These are phyloP conservation scores for Oryzias sinensis DNA, from an alignment of 2,797 vertebrate genomes.

Conservation along the genomic window DNA sequence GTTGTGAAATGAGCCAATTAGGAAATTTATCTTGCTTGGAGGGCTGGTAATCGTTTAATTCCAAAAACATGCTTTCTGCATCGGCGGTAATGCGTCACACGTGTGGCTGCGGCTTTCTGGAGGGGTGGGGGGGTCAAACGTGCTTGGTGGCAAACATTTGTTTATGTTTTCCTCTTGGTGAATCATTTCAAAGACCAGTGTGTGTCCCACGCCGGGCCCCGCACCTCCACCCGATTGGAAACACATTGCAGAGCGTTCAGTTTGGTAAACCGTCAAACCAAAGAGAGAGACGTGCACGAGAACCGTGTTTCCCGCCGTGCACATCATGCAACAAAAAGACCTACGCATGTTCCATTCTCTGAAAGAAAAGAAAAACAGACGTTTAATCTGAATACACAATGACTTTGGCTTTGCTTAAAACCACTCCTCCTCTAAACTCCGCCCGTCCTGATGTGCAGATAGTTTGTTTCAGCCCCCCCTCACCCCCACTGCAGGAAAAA, in stretches of 20 bases:
- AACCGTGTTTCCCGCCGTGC: too few relatives aligned
- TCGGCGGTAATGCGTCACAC: slow-evolving; percentile 72
- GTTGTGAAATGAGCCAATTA: slow-evolving; percentile 79
- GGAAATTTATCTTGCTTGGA: slow-evolving; percentile 77
- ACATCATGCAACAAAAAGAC: slow-evolving; percentile 4
- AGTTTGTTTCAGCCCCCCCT: slow-evolving; percentile 31
- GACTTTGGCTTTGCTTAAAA: slow-evolving; percentile 65
- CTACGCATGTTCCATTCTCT: slow-evolving; percentile 34
- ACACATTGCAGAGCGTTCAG: slow-evolving; percentile 69
- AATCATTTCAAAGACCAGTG: slow-evolving; percentile 75
- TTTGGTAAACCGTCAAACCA: slow-evolving; percentile 61
- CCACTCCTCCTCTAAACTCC: slow-evolving; percentile 7
- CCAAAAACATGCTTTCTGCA: slow-evolving; percentile 77
- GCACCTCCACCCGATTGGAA: slow-evolving; percentile 69
- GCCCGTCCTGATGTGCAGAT: slow-evolving; percentile 27
- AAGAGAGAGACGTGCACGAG: slow-evolving; percentile 41
- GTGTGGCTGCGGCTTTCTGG: slow-evolving; percentile 68
- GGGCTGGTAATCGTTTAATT: slow-evolving; percentile 75
- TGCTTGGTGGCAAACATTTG: slow-evolving; percentile 83
- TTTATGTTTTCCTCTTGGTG: slow-evolving; percentile 76
- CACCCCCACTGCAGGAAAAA: slow-evolving; percentile 21
- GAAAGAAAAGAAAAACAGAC: slow-evolving; percentile 48
- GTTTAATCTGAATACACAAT: slow-evolving; percentile 46
- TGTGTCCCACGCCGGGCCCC: slow-evolving; percentile 61
- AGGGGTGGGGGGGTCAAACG: slow-evolving; percentile 53